These are phyloP conservation scores for Megalurothrips usitatus DNA, from an alignment of 2,888 invertebrate species.

Conservation along the genomic window DNA sequence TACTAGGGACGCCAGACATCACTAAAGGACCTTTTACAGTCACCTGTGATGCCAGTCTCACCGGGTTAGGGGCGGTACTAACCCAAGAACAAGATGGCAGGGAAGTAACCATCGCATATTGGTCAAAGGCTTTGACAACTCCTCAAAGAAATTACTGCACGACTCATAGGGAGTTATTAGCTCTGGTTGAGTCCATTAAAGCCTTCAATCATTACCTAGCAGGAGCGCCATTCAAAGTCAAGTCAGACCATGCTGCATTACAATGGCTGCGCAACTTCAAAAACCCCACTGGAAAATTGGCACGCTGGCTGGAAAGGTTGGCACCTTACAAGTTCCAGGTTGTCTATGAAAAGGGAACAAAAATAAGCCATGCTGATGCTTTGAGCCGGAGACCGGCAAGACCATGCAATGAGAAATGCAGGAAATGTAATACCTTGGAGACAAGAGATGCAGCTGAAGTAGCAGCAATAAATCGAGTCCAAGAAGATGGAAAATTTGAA, in stretches of 20 bases:
- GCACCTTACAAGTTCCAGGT: slow-evolving; percentile 12
- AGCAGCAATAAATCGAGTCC: not conserved
- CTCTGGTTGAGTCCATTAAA: no score
- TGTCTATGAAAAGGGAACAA: not conserved
- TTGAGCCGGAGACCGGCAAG: not conserved
- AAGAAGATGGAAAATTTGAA: no score
- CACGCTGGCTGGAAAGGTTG: not conserved
- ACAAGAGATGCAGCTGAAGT: not conserved
- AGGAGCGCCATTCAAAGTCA: slow-evolving; percentile 4
- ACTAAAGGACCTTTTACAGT: slow-evolving; percentile 22
- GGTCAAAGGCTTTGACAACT: slow-evolving; percentile 10
- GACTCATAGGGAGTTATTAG: no score
- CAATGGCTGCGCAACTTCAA: slow-evolving; percentile 23
- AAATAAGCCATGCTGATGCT: slow-evolving; percentile 26
- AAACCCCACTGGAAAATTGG: slow-evolving; percentile 27
- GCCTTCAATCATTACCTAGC: no score
- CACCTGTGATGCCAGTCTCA: not conserved
- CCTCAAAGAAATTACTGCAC: no score
- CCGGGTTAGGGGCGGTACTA: no score
- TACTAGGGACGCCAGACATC: slow-evolving; percentile 21
- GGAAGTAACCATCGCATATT: slow-evolving; percentile 26
- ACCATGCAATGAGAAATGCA: not conserved
- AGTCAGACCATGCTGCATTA: slow-evolving; percentile 16
- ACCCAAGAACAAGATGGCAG: slow-evolving; percentile 3
- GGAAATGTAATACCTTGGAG: not conserved